These are phyloP conservation scores for Artemia sinica DNA, from an alignment of 2,888 invertebrate species.

Conservation along the genomic window DNA sequence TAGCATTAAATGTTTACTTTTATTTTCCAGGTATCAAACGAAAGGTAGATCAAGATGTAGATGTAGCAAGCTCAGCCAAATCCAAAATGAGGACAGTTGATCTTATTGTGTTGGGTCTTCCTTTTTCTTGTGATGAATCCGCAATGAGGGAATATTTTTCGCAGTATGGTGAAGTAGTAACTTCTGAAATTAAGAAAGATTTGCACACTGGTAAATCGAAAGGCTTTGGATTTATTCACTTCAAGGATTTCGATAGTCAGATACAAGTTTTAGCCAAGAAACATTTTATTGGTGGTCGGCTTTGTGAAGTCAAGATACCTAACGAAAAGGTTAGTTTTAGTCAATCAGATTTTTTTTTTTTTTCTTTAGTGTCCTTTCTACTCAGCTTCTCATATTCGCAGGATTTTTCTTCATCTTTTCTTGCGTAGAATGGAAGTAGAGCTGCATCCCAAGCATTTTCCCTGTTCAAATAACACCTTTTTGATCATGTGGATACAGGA, in stretches of 20 bases:
- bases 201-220: background rate
- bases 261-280: background rate
- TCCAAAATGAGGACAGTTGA: background rate
- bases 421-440: too few species aligned
- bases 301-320: conserved; percentile 5
- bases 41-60: too few species aligned
- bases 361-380: too few species aligned
- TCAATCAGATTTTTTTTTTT: too few species aligned
- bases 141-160: background rate
- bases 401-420: too few species aligned
- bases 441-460: too few species aligned
- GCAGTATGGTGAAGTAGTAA: background rate
- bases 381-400: too few species aligned
- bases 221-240: conserved; percentile 3
- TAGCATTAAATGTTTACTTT: too few species aligned
- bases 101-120: background rate
- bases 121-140: background rate
- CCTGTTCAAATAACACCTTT: too few species aligned
- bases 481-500: too few species aligned
- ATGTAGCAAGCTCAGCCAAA: too few species aligned
- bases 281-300: background rate
- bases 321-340: background rate
- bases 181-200: background rate
- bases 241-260: background rate
- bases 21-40: too few species aligned